Base-by-base conservation (phyloP, 2,113 vertebrate species). In the Corythornis vintsioides region DNA sequence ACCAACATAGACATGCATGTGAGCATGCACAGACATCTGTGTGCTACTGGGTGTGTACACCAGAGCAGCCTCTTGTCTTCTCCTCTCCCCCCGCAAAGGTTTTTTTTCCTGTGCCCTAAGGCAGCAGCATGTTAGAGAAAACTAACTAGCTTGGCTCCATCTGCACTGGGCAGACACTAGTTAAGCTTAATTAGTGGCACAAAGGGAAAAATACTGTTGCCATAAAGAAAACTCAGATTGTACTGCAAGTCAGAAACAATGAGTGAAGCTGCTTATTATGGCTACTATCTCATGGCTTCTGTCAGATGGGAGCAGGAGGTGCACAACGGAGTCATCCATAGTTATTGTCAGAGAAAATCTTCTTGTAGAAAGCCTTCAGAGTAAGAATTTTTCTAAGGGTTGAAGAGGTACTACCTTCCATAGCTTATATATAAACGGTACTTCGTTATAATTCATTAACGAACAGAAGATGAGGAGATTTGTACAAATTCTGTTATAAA, bases 371-470 rank as follows among this genome's bases (percentile, higher is more conserved):
- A 57, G 16, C 8, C 42, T 50, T 74, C 69, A 48, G 26, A 45
- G 31, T 50, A 22, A 45, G 31, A 83, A 80, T 53, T 57, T 86
- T 64, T 86, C 40, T 55, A 22, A 60, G 20, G n/a, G 38, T 52
- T 63, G 47, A 77, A 56, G 29, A 70, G 48, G 40, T 33, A 50
- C 28, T 11, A 69, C 72, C 92, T 89, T 89, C 79, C 71, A 69
- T 21, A 69, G 64, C 35, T 91, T 85, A 77, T 73, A 53, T 71
- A 60, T 89, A 87, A 87, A 53, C 1, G 1, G 38, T 91, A 21
- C 86, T 93, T 85, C 77, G 57, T 96, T 95, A 86, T 71, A 33
- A 73, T 15, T 89, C 76, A 87, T 69, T 90, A 94, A 91, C 83
- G 57, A 33, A 26, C 20, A 17, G 35, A 74, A 94, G 96, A 97